Percentiles rank a stretch among this genome's conserved stretches.
These are phyloP conservation scores for Leptura quadrifasciata DNA, from an alignment of 2,888 invertebrate genomes.

Conservation along the genomic window DNA sequence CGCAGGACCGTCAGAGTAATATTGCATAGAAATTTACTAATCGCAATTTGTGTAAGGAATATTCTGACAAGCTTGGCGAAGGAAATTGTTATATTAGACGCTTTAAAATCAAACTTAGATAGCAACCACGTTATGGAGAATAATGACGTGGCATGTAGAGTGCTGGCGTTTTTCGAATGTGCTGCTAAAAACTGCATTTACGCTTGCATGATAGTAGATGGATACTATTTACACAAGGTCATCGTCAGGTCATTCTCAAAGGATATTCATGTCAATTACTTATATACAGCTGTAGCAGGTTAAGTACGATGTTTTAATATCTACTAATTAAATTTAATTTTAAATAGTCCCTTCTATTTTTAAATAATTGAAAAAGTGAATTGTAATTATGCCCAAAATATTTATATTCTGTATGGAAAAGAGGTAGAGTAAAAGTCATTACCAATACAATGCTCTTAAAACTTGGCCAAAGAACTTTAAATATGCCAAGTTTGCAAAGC, in stretches of 20 bases:
- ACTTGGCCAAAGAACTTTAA: too few species aligned
- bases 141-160: conserved; percentile 76
- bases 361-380: too few species aligned
- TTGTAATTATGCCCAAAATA: too few species aligned
- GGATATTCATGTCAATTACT: conserved; percentile 74
- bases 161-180: conserved; percentile 77
- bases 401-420: too few species aligned
- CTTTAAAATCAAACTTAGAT: conserved; percentile 73
- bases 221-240: conserved; percentile 80
- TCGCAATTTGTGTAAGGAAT: conserved; percentile 78
- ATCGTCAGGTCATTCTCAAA: conserved; percentile 80
- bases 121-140: conserved; percentile 74
- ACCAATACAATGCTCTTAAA: too few species aligned
- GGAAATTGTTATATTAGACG: conserved; percentile 77
- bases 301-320: conserved; percentile 51
- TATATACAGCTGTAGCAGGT: conserved; percentile 75
- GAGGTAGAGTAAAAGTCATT: too few species aligned
- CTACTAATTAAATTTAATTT: too few species aligned
- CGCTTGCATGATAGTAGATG: conserved; percentile 82
- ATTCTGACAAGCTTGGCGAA: conserved; percentile 77
- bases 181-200: conserved; percentile 79
- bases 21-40: conserved; percentile 78
- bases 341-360: too few species aligned
- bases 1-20: conserved; percentile 73
- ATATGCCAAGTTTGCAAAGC: too few species aligned